Conservation (phyloP, 35 echinoderm and acorn worm species). For the Lytechinus variegatus region DNA sequence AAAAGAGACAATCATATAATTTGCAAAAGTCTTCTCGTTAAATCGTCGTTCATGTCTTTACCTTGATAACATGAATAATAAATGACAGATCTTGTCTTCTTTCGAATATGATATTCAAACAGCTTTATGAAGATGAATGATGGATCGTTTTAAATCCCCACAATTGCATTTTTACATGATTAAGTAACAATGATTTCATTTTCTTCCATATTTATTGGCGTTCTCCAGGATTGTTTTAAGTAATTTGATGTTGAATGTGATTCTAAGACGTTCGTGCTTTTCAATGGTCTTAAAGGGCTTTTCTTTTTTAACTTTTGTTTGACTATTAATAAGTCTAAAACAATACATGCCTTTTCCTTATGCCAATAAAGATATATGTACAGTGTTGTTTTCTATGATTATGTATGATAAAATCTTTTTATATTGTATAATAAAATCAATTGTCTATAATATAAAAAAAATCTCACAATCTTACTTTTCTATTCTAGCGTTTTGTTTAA, state of each 20-base stretch:
- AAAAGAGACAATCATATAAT: no score
- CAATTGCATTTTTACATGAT: no score
- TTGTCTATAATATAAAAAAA: neutral
- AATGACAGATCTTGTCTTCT: no score
- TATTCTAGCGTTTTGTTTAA: neutral
- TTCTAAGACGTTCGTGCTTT: neutral
- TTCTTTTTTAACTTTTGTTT: neutral
- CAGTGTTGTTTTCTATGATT: conserved; percentile 2
- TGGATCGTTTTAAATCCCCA: no score
- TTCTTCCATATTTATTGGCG: neutral
- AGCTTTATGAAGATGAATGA: neutral
- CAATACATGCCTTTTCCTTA: conserved; percentile 4
- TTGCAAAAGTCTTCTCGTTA: no score
- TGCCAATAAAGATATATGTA: conserved; percentile 20
- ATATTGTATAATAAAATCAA: conserved; percentile 44
- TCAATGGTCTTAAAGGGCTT: neutral
- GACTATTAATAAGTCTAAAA: neutral
- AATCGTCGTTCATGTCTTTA: no score
- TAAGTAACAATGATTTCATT: neutral
- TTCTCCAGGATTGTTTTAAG: neutral
- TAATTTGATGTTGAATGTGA: neutral
- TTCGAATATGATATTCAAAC: neutral
- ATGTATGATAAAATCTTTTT: conserved; percentile 44
- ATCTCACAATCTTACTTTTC: neutral
- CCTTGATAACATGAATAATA: no score